Percentiles rank a stretch among this genome's conserved stretches.
Evolutionary conservation across 2,113 vertebrate genomes (phyloP).

Genomic region (Perca fluviatilis): DNA sequence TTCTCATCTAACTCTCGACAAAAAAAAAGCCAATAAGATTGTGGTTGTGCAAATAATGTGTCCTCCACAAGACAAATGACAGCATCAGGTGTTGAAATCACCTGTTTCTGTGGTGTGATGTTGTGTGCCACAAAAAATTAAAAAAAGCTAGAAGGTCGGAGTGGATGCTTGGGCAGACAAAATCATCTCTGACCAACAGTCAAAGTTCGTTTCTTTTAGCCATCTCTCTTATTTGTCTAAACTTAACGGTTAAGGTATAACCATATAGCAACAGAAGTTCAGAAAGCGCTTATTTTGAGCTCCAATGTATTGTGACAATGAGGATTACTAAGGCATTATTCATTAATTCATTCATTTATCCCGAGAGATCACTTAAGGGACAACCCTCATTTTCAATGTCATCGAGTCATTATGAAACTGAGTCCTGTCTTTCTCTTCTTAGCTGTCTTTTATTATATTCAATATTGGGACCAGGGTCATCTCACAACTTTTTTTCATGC

Average conservation of each 20-base stretch:
- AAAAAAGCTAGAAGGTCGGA: background rate
- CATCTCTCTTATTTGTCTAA: background rate
- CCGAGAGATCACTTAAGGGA: no score
- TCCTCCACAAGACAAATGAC: background rate
- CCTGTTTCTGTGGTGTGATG: background rate
- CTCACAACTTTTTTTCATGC: slow-evolving; percentile 13
- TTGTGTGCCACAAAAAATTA: background rate
- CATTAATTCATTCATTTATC: no score
- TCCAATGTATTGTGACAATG: background rate
- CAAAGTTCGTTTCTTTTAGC: background rate
- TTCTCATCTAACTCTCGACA: background rate
- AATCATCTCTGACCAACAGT: background rate
- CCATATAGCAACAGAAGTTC: background rate
- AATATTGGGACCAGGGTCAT: slow-evolving; percentile 36
- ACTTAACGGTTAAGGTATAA: no score
- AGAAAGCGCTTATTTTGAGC: background rate
- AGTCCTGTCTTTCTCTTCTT: background rate
- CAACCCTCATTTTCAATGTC: no score
- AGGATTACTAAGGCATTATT: background rate
- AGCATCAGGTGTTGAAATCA: background rate
- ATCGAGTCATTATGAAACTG: background rate
- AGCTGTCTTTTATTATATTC: slow-evolving; percentile 27
- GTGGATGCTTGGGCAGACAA: background rate
- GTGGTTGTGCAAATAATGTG: background rate
- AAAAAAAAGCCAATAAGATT: background rate